These are phyloP conservation scores for Miltochrista miniata DNA, from an alignment of 2,888 invertebrate genomes.

Conservation along the genomic window DNA sequence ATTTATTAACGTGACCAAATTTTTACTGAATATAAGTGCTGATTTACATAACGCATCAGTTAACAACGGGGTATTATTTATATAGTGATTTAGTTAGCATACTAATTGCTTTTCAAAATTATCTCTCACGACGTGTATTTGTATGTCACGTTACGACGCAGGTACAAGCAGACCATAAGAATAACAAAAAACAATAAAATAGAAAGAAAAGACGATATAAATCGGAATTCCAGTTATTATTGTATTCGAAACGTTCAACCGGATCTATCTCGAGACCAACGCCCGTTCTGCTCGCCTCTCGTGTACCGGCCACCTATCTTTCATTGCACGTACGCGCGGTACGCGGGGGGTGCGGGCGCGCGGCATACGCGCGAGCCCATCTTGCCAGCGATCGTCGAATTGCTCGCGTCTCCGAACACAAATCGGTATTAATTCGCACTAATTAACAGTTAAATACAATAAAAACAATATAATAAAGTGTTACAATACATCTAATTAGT, in stretches of 20 bases:
- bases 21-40: too few species aligned
- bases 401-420: slow-evolving; percentile 77
- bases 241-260: not conserved
- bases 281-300: slow-evolving; percentile 50
- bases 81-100: too few species aligned
- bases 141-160: too few species aligned
- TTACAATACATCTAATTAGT: slow-evolving; percentile 48
- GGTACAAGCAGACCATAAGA: too few species aligned
- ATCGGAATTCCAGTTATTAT: not conserved
- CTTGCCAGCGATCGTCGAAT: slow-evolving; percentile 79
- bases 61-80: too few species aligned
- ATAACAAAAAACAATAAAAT: too few species aligned
- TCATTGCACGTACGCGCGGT: slow-evolving; percentile 82
- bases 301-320: slow-evolving; percentile 79
- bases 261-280: slow-evolving; percentile 53
- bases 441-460: slow-evolving; percentile 71
- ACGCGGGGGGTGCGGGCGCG: slow-evolving; percentile 71
- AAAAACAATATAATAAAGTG: slow-evolving; percentile 56
- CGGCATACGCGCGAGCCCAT: slow-evolving; percentile 76
- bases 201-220: too few species aligned
- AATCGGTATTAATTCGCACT: slow-evolving; percentile 77
- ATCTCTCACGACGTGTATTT: too few species aligned
- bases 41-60: too few species aligned
- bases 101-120: too few species aligned
- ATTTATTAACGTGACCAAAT: too few species aligned